Conservation (phyloP, 2,888 invertebrate species). For the Zele albiditarsus region DNA sequence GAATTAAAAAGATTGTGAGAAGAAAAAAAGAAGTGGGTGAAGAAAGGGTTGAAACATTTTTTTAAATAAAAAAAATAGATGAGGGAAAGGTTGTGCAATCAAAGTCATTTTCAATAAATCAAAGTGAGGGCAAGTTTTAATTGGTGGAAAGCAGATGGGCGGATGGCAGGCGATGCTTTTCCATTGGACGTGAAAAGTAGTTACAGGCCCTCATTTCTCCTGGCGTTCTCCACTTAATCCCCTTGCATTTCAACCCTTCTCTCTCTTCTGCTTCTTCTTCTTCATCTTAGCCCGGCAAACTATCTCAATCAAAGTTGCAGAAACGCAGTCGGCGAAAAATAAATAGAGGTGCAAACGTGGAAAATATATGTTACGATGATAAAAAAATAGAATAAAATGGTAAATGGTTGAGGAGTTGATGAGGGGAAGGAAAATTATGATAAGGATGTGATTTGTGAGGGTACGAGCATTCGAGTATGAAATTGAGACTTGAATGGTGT, state of each 20-base stretch:
- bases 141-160: conserved; percentile 44
- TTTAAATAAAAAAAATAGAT: conserved; percentile 17
- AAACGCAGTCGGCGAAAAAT: conserved; percentile 8
- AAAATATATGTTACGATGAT: background rate
- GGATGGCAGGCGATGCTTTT: conserved; percentile 40
- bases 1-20: background rate
- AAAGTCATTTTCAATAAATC: conserved; percentile 41
- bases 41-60: background rate
- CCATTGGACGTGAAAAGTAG: conserved; percentile 22
- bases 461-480: background rate
- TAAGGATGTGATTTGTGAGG: conserved; percentile 5
- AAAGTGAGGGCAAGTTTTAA: conserved; percentile 47
- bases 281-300: conserved; percentile 22
- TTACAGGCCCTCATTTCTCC: conserved; percentile 18
- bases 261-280: conserved; percentile 5
- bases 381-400: background rate
- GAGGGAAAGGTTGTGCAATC: conserved; percentile 25
- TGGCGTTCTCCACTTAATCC: background rate
- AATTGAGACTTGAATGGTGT: background rate
- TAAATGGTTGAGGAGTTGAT: background rate
- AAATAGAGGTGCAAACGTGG: background rate
- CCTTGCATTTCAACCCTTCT: conserved; percentile 25
- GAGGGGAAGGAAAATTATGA: conserved; percentile 37
- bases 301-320: conserved; percentile 50
- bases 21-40: background rate